Conservation (phyloP, 2,888 invertebrate species). For the Cheiracanthium punctorium region DNA sequence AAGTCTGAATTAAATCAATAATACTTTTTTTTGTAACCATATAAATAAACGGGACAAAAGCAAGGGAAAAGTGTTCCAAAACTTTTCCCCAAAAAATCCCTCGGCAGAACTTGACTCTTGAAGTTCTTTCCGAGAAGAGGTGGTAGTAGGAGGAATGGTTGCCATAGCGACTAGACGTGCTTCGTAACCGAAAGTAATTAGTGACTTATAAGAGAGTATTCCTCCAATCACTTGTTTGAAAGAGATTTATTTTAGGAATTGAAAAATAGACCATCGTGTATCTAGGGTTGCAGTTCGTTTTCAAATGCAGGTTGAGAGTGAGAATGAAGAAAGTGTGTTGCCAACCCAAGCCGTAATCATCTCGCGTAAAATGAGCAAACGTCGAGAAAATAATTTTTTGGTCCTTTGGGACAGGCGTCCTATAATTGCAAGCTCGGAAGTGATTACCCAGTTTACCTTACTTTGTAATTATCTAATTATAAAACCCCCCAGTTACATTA, state of each 20-base stretch:
- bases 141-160: not conserved
- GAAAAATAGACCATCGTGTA: slow-evolving; percentile 8
- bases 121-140: slow-evolving; percentile 2
- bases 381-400: not conserved
- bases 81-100: not conserved
- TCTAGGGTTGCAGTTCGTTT: slow-evolving; percentile 4
- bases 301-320: not conserved
- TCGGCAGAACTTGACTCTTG: not conserved
- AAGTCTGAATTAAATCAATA: not conserved
- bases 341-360: not conserved
- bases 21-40: not conserved
- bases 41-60: not conserved
- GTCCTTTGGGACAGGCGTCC: not conserved
- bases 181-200: slow-evolving; percentile 18
- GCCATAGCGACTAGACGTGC: slow-evolving; percentile 7
- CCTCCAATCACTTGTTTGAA: slow-evolving; percentile 19
- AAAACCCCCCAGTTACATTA: not conserved
- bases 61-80: not conserved
- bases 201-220: slow-evolving; percentile 29
- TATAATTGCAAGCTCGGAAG: not conserved
- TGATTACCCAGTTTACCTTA: slow-evolving; percentile 13
- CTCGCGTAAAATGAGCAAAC: not conserved
- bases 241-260: slow-evolving; percentile 17
- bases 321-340: not conserved
- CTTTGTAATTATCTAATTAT: slow-evolving; percentile 14